Conservation (phyloP, 2,113 vertebrate species). For the Phaethornis superciliosus region DNA sequence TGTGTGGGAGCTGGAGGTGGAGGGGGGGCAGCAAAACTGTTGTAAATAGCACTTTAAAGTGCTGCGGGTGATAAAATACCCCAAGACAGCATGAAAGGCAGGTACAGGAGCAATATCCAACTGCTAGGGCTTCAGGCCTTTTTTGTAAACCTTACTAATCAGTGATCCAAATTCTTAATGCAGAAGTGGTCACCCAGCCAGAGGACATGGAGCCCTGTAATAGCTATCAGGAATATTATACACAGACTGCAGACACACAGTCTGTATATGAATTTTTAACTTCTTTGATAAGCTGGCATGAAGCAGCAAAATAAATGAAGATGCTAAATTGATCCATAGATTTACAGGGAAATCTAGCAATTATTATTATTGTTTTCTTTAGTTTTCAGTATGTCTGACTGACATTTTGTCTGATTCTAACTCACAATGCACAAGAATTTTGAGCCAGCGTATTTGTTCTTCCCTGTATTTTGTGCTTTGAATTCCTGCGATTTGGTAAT, state of each 20-base stretch:
- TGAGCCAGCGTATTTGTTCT: not conserved
- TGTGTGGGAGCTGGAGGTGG: conserved; percentile 34
- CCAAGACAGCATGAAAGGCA: not conserved
- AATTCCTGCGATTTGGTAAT: not conserved
- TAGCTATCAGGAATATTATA: not conserved
- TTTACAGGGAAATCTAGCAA: not conserved
- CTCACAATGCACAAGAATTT: not conserved
- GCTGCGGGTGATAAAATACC: conserved; percentile 10
- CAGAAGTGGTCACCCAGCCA: not conserved
- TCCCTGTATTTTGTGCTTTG: not conserved
- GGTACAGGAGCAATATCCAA: not conserved
- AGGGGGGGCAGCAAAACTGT: conserved; percentile 15
- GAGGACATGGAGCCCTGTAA: not conserved
- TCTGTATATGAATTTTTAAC: not conserved
- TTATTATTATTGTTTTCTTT: not conserved
- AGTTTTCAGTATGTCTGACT: not conserved
- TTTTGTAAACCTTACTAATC: not conserved
- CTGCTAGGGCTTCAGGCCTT: not conserved
- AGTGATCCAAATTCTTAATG: not conserved
- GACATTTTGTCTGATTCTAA: not conserved
- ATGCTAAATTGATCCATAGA: not conserved
- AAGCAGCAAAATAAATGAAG: not conserved
- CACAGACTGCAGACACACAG: not conserved
- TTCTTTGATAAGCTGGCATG: not conserved
- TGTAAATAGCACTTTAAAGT: conserved; percentile 44